Conservation (phyloP, 2,113 vertebrate species). For the Morphnarchus princeps region DNA sequence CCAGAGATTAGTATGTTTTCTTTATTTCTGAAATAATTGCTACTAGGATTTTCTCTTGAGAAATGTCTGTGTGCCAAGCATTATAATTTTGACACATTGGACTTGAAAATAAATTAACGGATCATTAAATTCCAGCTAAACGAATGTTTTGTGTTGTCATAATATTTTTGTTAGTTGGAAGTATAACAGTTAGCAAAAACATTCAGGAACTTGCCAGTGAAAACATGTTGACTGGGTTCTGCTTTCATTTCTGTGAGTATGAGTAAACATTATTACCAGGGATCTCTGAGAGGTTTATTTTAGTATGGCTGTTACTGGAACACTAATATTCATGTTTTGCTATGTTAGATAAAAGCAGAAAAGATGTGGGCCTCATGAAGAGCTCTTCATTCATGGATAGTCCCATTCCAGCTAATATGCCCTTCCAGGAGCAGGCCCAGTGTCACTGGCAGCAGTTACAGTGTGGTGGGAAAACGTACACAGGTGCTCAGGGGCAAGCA, state of each 20-base stretch:
- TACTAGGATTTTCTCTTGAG: background rate
- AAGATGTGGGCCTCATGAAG: background rate
- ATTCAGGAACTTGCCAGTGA: background rate
- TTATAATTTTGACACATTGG: background rate
- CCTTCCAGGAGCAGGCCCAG: background rate
- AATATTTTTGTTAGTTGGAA: constrained; percentile 49
- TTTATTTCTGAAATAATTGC: background rate
- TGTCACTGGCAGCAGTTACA: background rate
- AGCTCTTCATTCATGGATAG: background rate
- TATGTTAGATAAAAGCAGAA: background rate
- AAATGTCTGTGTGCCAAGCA: background rate
- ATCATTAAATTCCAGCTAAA: background rate
- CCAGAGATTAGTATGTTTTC: background rate
- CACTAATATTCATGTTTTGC: background rate
- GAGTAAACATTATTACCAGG: background rate
- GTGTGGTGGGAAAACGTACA: too few species aligned
- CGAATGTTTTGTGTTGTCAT: background rate
- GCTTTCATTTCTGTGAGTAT: background rate
- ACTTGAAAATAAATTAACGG: constrained; percentile 28
- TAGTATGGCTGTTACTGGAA: background rate
- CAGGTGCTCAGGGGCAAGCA: background rate
- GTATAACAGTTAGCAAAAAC: background rate
- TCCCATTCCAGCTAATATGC: background rate
- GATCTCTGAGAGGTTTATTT: background rate
- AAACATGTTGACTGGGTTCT: background rate